Evolutionary conservation across 2,797 vertebrate species (phyloP), one percentile per base, ranked within the genome.

Genomic region (Hippocampus kuda): DNA sequence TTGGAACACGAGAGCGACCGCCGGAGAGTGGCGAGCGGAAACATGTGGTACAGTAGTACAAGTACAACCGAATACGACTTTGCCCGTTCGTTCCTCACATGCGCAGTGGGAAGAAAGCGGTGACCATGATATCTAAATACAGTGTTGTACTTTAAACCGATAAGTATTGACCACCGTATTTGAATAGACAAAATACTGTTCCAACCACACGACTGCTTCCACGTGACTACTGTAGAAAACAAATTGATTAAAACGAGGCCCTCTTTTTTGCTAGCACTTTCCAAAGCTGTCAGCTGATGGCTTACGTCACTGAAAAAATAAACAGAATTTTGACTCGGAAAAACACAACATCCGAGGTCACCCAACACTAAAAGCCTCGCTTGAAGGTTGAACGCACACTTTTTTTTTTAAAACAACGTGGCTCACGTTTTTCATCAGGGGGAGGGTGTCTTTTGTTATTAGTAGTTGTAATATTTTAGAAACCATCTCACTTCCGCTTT

Each of bases 261-360:
- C 38, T 20, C 5, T 2, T 7, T 42, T 71, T 77, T 76, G 75
- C 78, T 71, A 49, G 79, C 71, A 71, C 68, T 71, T 87, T 82
- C 75, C 69, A 75, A 6, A 15, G 10, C 60, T 18, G 77, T 87
- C 85, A 87, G 82, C 84, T 86, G 86, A 83, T 65, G 0, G 2
- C 22, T 75, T 22, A 80, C 84, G 83, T 87, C 79, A 87, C 68
- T 4, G 72, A 83, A 75, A 38, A 38, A 86, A 84, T 79, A 86
- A 86, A 80, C 77, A 0, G 22, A 20, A 46, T 4, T 65, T 48
- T 3, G 1, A 30, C 4, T 65, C 18, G 3, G 27, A 49, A 27
- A 20, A 46, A 48, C 24, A 15, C 26, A 26, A 3, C 15, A 27
- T 65, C 20, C 34, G 22, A 2, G 41, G 1, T 46, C n/a, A 44